Evolutionary conservation across 2,797 vertebrate genomes (phyloP), one percentile per base, ranked within the genome.

Genomic region (Columba guinea): DNA sequence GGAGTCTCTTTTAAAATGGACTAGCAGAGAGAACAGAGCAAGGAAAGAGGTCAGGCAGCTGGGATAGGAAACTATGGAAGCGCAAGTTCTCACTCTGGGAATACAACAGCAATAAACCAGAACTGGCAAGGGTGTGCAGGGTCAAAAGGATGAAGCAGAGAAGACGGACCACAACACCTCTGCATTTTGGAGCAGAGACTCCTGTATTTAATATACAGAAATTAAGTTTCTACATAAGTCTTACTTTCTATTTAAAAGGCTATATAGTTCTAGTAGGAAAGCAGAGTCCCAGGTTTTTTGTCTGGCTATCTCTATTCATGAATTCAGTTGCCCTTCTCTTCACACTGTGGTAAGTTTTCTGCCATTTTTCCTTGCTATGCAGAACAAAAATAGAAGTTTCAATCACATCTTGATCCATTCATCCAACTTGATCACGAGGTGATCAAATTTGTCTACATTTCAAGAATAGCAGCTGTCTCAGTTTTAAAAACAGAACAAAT

Each of bases 381-480:
- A 86, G 44, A 71, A 89, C 32, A 83, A 37, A 92, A 89, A 27
- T 6, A 82, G 34, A 89, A 63, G 46, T 80, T 88, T 37, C 58
- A 32, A 89, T 51, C 34, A 78, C 20, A 71, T 35, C 70, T 78
- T 41, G 14, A 82, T 53, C 92, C 51, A 78, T 84, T 90, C 51
- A 86, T 51, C 64, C 46, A 79, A 18, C 68, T 71, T 64, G 49
- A 84, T 67, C 21, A 80, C 3, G 9, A 65, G 30, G 32, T 70
- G 65, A 70, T 41, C 49, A 70, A 78, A 84, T 65, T n/a, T 91
- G 60, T 84, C 74, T 74, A 74, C n/a, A 67, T 60, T 92, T 93
- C 75, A 82, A 65, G 49, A 76, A 24, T 4, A 84, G 70, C 67
- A 90, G 55, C 80, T 85, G 60, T 62, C 51, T 70, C 71, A 64